These are phyloP conservation scores for Euleptes europaea DNA, from an alignment of 2,113 vertebrate genomes.

Conservation along the genomic window DNA sequence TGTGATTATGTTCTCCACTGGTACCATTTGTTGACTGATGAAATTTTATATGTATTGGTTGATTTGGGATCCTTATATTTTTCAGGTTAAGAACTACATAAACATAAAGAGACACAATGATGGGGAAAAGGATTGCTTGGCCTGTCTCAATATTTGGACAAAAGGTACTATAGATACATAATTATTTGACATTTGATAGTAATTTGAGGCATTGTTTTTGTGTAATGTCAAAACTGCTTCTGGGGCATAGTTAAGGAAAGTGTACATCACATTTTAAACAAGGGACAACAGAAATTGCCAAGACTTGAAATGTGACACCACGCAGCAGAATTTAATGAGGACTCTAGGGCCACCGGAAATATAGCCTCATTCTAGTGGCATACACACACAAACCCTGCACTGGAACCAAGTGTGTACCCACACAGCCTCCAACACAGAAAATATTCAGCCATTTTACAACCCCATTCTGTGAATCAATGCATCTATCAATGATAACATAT, in stretches of 20 bases:
- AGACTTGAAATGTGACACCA: conserved; percentile 61
- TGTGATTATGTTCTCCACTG: conserved; percentile 27
- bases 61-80: not conserved
- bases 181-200: not conserved
- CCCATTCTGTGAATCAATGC: not conserved
- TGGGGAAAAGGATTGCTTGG: not conserved
- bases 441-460: conserved; percentile 32
- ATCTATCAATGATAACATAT: not conserved
- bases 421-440: conserved; percentile 55
- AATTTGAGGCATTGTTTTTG: conserved; percentile 25
- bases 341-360: conserved; percentile 56
- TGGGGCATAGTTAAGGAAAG: conserved; percentile 50
- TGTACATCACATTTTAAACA: conserved; percentile 62
- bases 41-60: conserved; percentile 15
- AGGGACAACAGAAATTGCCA: conserved; percentile 40
- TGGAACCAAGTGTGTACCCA: conserved; percentile 36
- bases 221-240: conserved; percentile 31
- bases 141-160: conserved; percentile 5
- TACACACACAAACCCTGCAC: conserved; percentile 42
- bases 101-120: not conserved
- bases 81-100: not conserved
- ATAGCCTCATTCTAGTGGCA: conserved; percentile 38
- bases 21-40: not conserved
- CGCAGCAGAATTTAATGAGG: conserved; percentile 71
- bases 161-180: not conserved